Evolutionary conservation across 2,888 invertebrate genomes (phyloP), one percentile per base, ranked within the genome.

Genomic region (Rhingia rostrata): DNA sequence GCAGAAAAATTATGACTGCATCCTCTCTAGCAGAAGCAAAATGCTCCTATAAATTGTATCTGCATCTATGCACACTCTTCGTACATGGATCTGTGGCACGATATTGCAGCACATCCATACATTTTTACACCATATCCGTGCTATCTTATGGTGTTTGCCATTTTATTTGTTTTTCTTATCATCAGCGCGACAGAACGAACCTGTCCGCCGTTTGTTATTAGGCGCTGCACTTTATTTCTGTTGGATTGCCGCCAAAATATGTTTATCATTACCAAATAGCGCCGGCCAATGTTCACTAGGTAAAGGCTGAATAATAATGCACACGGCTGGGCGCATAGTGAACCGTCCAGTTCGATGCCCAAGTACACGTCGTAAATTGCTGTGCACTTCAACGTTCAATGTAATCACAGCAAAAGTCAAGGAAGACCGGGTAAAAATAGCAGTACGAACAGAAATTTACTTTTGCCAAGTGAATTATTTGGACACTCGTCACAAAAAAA

Each of bases 121-220:
- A 22, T 41, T n/a, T 9, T 5, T 41, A 10, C 41, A 39, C 53
- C 7, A 30, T 47, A 30, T 7, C 35, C 37, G 56, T 47, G 30
- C 9, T 49, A 66, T 80, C 54, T 74, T 60, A 51, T 80, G 79
- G 67, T 53, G 60, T 45, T 69, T 80, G 54, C 35, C 37, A 56
- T 66, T 64, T 60, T 73, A 66, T 74, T 73, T 80, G 35, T 74
- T 67, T 74, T 74, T 74, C 72, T 78, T 83, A 83, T 78, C 83
- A 54, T 49, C 77, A 60, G 39, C 64, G 72, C 49, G 67, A 49
- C 82, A 82, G 78, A 78, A 72, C 58, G 66, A 63, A 83, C 73
- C 83, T 66, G 78, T 78, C 78, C 69, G 73, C 39, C 67, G 73
- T 73, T 83, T 83, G 73, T 78, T 78, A 73, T 78, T 78, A 61